A percentile compares a stretch with the other conserved stretches of the same genome.
phyloP scores from a whole-genome alignment of 2,888 invertebrate genomes.

The Clusia tigrina region DNA sequence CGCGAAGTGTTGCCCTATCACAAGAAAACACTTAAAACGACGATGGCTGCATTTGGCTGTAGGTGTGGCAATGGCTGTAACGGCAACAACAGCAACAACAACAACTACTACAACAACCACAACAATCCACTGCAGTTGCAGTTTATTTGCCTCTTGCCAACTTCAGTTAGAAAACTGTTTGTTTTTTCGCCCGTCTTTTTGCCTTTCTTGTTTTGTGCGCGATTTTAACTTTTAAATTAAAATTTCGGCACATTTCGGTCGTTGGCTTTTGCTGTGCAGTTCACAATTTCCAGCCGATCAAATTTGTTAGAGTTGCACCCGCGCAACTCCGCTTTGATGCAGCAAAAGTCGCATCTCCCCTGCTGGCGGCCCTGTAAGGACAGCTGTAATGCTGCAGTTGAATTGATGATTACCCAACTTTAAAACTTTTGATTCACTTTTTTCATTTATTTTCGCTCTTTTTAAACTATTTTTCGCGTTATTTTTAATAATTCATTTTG shows the following conservation, averaged over 20 bases:
- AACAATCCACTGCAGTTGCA: constrained; percentile 44
- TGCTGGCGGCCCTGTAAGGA: background rate
- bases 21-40: background rate
- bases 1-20: constrained; percentile 4
- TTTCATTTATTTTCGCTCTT: background rate
- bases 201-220: too few relatives aligned
- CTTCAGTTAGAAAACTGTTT: constrained; percentile 4
- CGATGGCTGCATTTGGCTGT: background rate
- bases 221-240: background rate
- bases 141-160: constrained; percentile 52
- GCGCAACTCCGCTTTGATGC: background rate
- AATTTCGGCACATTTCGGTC: constrained; percentile 3
- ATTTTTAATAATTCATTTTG: too few relatives aligned
- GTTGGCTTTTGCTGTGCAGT: too few relatives aligned
- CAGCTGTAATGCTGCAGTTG: background rate
- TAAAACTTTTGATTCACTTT: too few relatives aligned
- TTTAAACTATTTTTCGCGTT: background rate
- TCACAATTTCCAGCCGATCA: too few relatives aligned
- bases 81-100: constrained; percentile 27
- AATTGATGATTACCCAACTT: background rate
- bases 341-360: too few relatives aligned
- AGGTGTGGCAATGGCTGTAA: constrained; percentile 55
- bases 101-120: constrained; percentile 30
- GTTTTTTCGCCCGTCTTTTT: too few relatives aligned
- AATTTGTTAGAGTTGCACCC: too few relatives aligned